phyloP scores from a whole-genome alignment of 2,888 invertebrate genomes.

The Aproaerema taeniolella region DNA sequence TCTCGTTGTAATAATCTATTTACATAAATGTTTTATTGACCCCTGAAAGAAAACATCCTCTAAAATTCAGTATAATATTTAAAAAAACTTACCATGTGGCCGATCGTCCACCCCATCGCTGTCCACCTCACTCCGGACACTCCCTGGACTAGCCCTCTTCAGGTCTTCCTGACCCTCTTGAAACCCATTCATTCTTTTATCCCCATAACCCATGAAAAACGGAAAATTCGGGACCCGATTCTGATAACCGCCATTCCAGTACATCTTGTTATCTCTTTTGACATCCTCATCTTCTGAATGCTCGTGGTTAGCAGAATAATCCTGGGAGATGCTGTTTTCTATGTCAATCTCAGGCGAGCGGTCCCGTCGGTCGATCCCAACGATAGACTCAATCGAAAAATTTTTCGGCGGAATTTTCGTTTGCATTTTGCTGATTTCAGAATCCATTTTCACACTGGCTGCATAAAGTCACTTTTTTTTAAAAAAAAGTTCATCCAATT shows the following conservation, averaged over 20 bases:
- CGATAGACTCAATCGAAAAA: constrained; percentile 81
- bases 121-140: constrained; percentile 64
- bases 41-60: neutral
- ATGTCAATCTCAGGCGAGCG: constrained; percentile 69
- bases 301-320: constrained; percentile 43
- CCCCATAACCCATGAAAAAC: constrained; percentile 69
- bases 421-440: constrained; percentile 60
- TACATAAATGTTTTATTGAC: neutral
- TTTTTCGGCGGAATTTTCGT: constrained; percentile 76
- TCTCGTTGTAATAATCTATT: too few relatives aligned
- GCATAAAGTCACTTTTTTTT: neutral
- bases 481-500: neutral
- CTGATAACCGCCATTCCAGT: constrained; percentile 46
- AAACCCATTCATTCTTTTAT: constrained; percentile 50
- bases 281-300: constrained; percentile 60
- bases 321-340: constrained; percentile 58
- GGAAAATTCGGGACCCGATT: constrained; percentile 66
- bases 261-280: constrained; percentile 61
- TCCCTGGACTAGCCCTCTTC: constrained; percentile 64
- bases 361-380: constrained; percentile 57
- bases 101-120: constrained; percentile 67
- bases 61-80: neutral
- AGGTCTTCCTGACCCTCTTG: constrained; percentile 58
- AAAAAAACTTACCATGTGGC: constrained; percentile 51
- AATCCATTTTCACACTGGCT: constrained; percentile 43